phyloP scores from a whole-genome alignment of 2,888 invertebrate species.

The Pseudolycoriella hygida region DNA sequence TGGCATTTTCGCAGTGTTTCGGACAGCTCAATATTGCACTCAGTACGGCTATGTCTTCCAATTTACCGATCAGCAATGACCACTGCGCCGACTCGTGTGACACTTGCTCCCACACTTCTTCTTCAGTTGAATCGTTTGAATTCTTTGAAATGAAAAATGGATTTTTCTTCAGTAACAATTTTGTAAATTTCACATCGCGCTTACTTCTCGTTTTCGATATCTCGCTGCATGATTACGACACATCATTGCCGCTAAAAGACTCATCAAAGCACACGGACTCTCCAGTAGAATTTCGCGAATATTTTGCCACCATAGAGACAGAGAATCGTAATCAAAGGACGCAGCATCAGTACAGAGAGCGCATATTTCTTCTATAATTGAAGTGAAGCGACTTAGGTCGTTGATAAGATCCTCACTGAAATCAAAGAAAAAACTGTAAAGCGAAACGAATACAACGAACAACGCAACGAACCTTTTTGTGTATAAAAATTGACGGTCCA shows the following conservation, averaged over 20 bases:
- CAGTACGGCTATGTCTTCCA: conserved; percentile 73
- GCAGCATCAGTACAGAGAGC: conserved; percentile 41
- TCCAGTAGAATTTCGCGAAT: conserved; percentile 55
- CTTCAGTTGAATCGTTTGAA: background rate
- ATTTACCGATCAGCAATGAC: conserved; percentile 69
- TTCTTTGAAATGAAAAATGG: conserved; percentile 13
- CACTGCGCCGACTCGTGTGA: conserved; percentile 75
- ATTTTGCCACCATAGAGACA: conserved; percentile 68
- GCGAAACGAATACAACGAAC: no score
- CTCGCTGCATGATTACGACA: conserved; percentile 53
- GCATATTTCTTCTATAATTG: conserved; percentile 45
- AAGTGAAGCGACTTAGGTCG: conserved; percentile 50
- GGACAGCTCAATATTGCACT: conserved; percentile 43
- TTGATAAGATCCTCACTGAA: conserved; percentile 26
- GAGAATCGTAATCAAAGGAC: conserved; percentile 44
- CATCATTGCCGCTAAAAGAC: conserved; percentile 65
- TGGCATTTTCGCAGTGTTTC: conserved; percentile 30
- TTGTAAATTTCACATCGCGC: no score
- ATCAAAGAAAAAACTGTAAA: background rate
- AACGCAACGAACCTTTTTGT: conserved; percentile 19
- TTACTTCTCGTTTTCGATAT: conserved; percentile 18
- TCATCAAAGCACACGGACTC: conserved; percentile 55
- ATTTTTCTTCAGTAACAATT: background rate
- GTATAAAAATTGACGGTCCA: conserved; percentile 38
- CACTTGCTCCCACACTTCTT: conserved; percentile 56